Evolutionary conservation across 1,140 invertebrate species (phyloP), one percentile per base, ranked within the genome.

Genomic region (Nymphalis io): DNA sequence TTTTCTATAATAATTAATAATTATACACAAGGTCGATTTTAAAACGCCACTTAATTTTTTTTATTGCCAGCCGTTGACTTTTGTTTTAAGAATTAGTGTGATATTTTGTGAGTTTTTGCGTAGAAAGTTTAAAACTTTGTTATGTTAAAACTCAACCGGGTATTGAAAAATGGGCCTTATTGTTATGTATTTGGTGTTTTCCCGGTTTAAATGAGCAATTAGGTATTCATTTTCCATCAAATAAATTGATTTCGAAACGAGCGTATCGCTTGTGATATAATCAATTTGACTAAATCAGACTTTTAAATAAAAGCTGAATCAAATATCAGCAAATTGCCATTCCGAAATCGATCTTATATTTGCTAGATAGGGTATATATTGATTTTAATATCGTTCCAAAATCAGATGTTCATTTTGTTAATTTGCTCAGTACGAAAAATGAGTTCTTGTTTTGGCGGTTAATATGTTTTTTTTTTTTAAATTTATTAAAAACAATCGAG

Each of bases 221-320:
- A n/a, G n/a, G n/a, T n/a, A 61, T 20, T 48, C 20, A 57, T 70
- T 67, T 62, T 33, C 27, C 53, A 40, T 58, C 46, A 42, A 65
- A 66, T 57, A 18, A 66, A 73, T 57, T 68, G 60, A 73, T 61
- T 39, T 33, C 59, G 44, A 60, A 65, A 64, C 66, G 66, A 65
- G 60, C 55, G 61, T 68, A 73, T 73, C 65, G 60, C 33, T 63
- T 33, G 15, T 60, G 60, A 39, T 57, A 38, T 65, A 58, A 73
- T 69, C 57, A 48, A 62, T 73, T 73, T 60, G 42, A 60, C 15
- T 58, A 58, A 69, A 73, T 73, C 62, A 46, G 58, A 27, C 57
- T 64, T 65, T 73, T 69, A 69, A 61, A 68, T 72, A 72, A 67
- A n/a, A 72, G 38, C 60, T 5, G 16, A 27, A 57, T 27, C 18